Conservation (phyloP, 2,888 invertebrate species). For the Xestobium rufovillosum region DNA sequence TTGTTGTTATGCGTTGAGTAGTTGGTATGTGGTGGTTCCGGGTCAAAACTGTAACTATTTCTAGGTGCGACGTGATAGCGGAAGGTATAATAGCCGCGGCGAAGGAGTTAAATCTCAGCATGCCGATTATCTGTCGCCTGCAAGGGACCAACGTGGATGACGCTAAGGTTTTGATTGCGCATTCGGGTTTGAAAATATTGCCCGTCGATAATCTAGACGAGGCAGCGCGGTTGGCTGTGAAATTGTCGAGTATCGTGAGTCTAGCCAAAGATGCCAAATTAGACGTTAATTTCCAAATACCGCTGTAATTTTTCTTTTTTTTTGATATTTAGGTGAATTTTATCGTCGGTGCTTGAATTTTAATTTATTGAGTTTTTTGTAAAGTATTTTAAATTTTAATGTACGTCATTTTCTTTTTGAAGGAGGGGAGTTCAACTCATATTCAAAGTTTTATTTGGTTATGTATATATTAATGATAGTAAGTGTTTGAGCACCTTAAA, state of each 20-base stretch:
- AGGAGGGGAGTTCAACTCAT: no score
- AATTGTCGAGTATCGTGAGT: slow-evolving; percentile 68
- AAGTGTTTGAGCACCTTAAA: no score
- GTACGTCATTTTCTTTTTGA: no score
- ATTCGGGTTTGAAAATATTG: slow-evolving; percentile 67
- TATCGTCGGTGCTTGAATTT: no score
- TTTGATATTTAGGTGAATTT: no score
- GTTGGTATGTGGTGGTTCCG: no score
- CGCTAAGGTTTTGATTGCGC: slow-evolving; percentile 71
- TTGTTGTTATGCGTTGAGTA: no score
- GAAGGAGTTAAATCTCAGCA: slow-evolving; percentile 80
- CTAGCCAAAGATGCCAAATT: slow-evolving; percentile 70
- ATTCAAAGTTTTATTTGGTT: no score
- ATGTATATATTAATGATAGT: no score
- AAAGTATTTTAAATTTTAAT: no score
- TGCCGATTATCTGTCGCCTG: slow-evolving; percentile 88
- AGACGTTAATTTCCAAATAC: slow-evolving; percentile 71
- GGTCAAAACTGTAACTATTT: no score
- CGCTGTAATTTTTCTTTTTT: slow-evolving; percentile 28
- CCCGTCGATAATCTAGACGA: slow-evolving; percentile 77
- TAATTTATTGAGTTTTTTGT: no score
- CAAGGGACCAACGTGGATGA: slow-evolving; percentile 84
- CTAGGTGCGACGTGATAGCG: slow-evolving; percentile 94
- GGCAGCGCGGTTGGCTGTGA: slow-evolving; percentile 70
- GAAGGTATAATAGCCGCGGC: slow-evolving; percentile 94